Conservation (phyloP, 2,113 vertebrate genomes). For the Elephantulus edwardii region DNA sequence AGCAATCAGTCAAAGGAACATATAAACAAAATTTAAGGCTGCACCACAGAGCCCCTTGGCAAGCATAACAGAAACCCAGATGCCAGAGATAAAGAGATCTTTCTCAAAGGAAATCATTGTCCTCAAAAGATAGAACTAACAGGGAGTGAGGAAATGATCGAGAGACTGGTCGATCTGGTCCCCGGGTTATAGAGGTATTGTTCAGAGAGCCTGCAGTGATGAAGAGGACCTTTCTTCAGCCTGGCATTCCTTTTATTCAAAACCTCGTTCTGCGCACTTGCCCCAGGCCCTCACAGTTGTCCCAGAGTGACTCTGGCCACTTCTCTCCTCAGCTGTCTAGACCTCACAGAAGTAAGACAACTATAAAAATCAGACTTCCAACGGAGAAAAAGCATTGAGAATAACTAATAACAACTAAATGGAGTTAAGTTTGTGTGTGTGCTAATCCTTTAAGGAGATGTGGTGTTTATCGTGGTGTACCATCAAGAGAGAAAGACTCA, state of each 20-base stretch:
- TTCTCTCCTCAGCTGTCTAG: constrained; percentile 8
- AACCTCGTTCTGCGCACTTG: not conserved
- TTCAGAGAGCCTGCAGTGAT: not conserved
- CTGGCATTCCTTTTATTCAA: not conserved
- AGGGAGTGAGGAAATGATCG: not conserved
- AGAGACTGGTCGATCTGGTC: not conserved
- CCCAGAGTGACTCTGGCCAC: not conserved
- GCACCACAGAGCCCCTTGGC: not conserved
- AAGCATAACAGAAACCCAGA: constrained; percentile 3
- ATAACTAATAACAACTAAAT: not conserved
- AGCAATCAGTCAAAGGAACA: constrained; percentile 12
- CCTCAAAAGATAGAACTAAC: not conserved
- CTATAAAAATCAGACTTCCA: constrained; percentile 7
- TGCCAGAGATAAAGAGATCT: not conserved
- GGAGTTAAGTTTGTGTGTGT: constrained; percentile 5
- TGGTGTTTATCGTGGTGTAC: too few relatives aligned
- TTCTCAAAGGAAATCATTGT: constrained; percentile 41
- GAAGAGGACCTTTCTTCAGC: not conserved
- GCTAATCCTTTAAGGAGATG: constrained; percentile 25
- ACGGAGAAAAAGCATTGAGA: not conserved
- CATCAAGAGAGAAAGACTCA: too few relatives aligned
- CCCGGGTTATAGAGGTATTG: not conserved
- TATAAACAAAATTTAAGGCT: not conserved
- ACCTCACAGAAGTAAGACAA: constrained; percentile 7
- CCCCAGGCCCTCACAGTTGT: not conserved